Percentiles rank a stretch among this genome's conserved stretches.
These are phyloP conservation scores for Lycaon pictus DNA, from an alignment of 2,113 vertebrate species.

Conservation along the genomic window DNA sequence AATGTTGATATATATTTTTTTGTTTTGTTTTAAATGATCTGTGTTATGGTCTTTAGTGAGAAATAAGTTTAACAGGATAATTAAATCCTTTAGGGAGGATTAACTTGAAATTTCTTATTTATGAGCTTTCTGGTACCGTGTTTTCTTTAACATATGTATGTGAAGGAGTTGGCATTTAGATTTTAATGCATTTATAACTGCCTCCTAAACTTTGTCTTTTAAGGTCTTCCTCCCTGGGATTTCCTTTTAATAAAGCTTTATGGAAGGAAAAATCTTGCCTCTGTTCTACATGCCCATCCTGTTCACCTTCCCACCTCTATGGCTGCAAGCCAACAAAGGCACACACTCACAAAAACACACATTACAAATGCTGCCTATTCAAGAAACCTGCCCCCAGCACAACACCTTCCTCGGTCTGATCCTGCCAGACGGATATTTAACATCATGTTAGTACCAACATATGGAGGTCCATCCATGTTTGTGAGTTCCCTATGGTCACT, in stretches of 20 bases:
- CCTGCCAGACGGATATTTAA: not conserved
- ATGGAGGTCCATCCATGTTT: not conserved
- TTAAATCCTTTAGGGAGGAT: constrained; percentile 55
- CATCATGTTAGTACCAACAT: not conserved
- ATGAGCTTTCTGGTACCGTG: constrained; percentile 37
- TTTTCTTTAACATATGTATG: constrained; percentile 64
- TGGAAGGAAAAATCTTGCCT: not conserved
- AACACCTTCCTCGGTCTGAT: not conserved
- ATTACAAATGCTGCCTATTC: not conserved
- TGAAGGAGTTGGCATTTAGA: constrained; percentile 55
- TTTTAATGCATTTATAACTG: constrained; percentile 46
- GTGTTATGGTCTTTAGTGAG: constrained; percentile 30
- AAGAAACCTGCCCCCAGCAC: not conserved
- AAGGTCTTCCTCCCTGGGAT: constrained; percentile 38
- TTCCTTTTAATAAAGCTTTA: constrained; percentile 67
- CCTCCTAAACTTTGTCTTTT: constrained; percentile 58
- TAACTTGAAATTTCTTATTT: constrained; percentile 67
- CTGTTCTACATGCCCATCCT: not conserved
- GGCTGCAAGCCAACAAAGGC: not conserved
- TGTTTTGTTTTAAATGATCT: constrained; percentile 26
- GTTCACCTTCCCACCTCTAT: not conserved
- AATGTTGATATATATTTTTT: constrained; percentile 7
- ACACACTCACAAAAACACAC: not conserved
- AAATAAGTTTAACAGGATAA: constrained; percentile 61
- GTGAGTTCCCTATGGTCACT: not conserved